Base-by-base conservation (phyloP, 2,888 invertebrate genomes). In the Trissolcus brochymenae region DNA sequence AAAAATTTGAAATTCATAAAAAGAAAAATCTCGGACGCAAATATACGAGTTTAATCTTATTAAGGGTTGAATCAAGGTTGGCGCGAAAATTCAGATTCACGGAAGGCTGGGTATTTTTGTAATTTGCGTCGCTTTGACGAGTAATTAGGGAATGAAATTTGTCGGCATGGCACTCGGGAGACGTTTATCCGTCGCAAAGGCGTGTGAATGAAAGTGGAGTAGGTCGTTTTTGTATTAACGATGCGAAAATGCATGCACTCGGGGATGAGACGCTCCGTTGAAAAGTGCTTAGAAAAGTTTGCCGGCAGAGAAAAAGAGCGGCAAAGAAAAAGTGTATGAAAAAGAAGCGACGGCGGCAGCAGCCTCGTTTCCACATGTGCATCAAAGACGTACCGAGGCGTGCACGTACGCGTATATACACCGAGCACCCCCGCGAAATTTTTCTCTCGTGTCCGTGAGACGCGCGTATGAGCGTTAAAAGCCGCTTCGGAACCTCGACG, bases 221-320 rank as follows among this genome's bases (percentile, higher is more conserved):
- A 76, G 76, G 72, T 76, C 72, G 64, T 71, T 76, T 76, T 76
- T 66, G 54, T 59, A 76, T 76, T 59, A 62, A 67, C 67, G 62
- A 57, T 62, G 72, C 62, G 71, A 72, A 76, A 72, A 72, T 67
- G 50, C 71, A 71, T 66, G 70, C 76, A 49, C 66, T 66, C 40
- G 65, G 43, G 16, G 46, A 46, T 46, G 60, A 51, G 76, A 66
- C 50, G 68, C 54, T 72, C 19, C 41, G 51, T 11, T 62, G 56
- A 66, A 64, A 62, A 74, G 68, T 61, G 74, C 68, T 75, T 68
- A 75, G 68, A 75, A 68, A 75, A 67, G 67, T 68, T 68, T n/a
- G 68, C 50, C 50, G 13, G 29, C 16, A 35, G 57, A 62, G 68
- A 53, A 76, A 61, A 66, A 35, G 62, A 59, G 40, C 56, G 14